Conservation (phyloP, 2,888 invertebrate species). For the Tiphia femorata region DNA sequence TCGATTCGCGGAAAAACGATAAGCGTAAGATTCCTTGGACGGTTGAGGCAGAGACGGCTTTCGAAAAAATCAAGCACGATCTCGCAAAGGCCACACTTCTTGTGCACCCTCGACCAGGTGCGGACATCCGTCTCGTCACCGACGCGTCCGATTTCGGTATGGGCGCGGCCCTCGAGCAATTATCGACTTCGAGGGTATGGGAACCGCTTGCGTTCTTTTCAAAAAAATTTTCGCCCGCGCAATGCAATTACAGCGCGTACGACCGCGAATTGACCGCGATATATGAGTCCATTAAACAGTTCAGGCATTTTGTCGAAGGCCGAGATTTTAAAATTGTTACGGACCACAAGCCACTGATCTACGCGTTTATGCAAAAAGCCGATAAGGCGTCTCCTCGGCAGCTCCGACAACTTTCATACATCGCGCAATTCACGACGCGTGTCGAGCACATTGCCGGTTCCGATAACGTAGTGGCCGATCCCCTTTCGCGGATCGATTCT, state of each 20-base stretch:
- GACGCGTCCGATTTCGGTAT: conserved; percentile 33
- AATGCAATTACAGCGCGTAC: conserved; percentile 40
- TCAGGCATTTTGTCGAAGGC: conserved; percentile 11
- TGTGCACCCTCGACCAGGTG: conserved; percentile 21
- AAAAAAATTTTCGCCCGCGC: conserved; percentile 17
- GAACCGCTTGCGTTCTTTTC: conserved; percentile 28
- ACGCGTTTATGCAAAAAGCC: conserved; percentile 7
- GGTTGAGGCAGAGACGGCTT: conserved; percentile 16
- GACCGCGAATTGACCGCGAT: conserved; percentile 24
- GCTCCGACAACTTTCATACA: conserved; percentile 9
- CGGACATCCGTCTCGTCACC: conserved; percentile 20
- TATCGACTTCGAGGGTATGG: conserved; percentile 3
- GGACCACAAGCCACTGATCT: conserved; percentile 16
- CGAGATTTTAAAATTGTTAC: conserved; percentile 2
- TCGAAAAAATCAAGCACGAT: conserved; percentile 23
- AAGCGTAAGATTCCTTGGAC: conserved; percentile 16
- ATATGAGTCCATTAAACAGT: conserved; percentile 6
- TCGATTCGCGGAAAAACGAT: conserved; percentile 20
- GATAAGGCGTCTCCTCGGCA: conserved; percentile 15
- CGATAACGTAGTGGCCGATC: conserved; percentile 15
- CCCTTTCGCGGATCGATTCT: conserved; percentile 4
- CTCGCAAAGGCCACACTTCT: conserved; percentile 5
- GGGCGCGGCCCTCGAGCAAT: conserved; percentile 28
- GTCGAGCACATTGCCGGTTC: conserved; percentile 12
- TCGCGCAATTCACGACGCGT: conserved; percentile 8